Evolutionary conservation across 92 coral and sea anemone genomes (phyloP).

Genomic region (Phenganax stokvisi): DNA sequence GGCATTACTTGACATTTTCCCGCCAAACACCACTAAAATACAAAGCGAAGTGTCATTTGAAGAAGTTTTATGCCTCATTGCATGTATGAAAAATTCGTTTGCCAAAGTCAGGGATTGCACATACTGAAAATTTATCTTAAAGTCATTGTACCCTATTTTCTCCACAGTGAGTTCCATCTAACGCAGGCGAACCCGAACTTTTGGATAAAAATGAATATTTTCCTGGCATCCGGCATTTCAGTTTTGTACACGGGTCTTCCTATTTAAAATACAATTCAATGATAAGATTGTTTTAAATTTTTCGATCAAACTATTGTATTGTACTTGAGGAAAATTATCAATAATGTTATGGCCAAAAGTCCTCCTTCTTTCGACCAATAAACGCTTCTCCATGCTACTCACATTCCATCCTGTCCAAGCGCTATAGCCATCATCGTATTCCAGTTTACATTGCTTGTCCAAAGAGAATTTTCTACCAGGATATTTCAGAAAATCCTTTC

Average conservation of each 20-base stretch:
- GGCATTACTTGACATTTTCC: no score
- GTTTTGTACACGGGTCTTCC: not conserved
- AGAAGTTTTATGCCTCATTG: no score
- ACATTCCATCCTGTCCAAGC: slow-evolving; percentile 42
- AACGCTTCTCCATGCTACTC: not conserved
- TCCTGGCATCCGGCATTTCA: not conserved
- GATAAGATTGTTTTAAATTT: no score
- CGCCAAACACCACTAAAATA: no score
- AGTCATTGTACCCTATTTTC: slow-evolving; percentile 51
- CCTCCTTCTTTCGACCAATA: not conserved
- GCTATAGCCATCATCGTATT: slow-evolving; percentile 49
- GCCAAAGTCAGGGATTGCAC: no score
- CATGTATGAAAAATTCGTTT: no score
- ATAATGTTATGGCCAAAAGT: not conserved
- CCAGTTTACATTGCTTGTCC: slow-evolving; percentile 61
- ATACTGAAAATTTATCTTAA: not conserved
- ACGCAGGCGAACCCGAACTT: slow-evolving; percentile 45
- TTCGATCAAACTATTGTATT: no score
- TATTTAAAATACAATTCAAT: not conserved
- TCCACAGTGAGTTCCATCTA: slow-evolving; percentile 79
- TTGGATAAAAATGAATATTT: not conserved
- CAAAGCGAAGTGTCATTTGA: no score
- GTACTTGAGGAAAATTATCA: not conserved
- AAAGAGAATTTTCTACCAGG: slow-evolving; percentile 66
- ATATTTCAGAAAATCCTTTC: slow-evolving; percentile 49